phyloP scores from a whole-genome alignment of 2,888 invertebrate species.

The Sphinx pinastri region DNA sequence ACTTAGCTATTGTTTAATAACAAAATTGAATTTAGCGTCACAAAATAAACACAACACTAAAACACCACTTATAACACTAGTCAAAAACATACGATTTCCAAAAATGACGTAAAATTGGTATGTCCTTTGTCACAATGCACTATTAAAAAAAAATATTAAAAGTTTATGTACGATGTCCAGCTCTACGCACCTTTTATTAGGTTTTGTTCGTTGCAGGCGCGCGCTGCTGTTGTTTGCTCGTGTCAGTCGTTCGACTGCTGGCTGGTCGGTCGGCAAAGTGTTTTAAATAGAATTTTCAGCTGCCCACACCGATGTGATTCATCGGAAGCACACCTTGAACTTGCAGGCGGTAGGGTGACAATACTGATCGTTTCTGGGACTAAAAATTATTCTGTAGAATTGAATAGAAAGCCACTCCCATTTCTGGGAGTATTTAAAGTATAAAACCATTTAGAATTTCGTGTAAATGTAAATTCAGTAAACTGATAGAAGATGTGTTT shows the following conservation, averaged over 20 bases:
- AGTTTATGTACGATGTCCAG: slow-evolving; percentile 17
- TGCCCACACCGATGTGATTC: slow-evolving; percentile 74
- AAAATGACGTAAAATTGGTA: no score
- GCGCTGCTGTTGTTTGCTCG: slow-evolving; percentile 67
- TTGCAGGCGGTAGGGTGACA: slow-evolving; percentile 55
- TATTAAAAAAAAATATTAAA: not conserved
- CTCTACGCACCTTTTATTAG: slow-evolving; percentile 45
- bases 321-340: slow-evolving; percentile 76
- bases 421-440: no score
- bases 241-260: slow-evolving; percentile 63
- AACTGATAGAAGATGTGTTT: no score
- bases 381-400: no score
- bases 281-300: slow-evolving; percentile 81
- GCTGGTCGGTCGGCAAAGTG: slow-evolving; percentile 53
- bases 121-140: not conserved
- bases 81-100: no score
- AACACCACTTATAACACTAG: no score
- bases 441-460: no score
- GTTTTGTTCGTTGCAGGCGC: slow-evolving; percentile 78
- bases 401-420: no score
- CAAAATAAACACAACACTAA: no score
- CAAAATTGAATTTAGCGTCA: no score
- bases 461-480: no score
- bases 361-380: slow-evolving; percentile 32
- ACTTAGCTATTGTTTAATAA: no score